These are phyloP conservation scores for Micrastur ruficollis DNA, from an alignment of 2,797 vertebrate genomes.

Conservation along the genomic window DNA sequence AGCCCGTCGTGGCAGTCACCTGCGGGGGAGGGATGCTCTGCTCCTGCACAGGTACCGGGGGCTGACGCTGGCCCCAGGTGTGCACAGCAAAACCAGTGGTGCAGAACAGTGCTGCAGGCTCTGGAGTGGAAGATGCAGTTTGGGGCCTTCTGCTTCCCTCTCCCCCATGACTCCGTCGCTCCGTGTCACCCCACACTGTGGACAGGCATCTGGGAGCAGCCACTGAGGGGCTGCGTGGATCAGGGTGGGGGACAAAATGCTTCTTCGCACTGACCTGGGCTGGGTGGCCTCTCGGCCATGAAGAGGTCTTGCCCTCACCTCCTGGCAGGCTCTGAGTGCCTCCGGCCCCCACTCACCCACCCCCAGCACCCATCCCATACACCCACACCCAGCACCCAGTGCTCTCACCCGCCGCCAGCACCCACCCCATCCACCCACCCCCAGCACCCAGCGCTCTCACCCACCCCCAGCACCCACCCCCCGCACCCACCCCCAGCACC, in stretches of 20 bases:
- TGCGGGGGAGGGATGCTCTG: rapidly evolving
- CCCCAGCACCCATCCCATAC: not conserved
- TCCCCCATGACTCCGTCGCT: not conserved
- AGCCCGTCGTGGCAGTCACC: not conserved
- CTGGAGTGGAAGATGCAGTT: not conserved
- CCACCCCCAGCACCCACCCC: rapidly evolving
- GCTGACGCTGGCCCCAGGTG: rapidly evolving
- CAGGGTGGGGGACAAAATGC: not conserved
- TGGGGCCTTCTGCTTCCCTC: not conserved
- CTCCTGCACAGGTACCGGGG: rapidly evolving
- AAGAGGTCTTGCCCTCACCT: not conserved
- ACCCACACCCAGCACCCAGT: not conserved
- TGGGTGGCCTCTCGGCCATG: rapidly evolving
- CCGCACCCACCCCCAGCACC: no score
- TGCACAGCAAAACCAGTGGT: rapidly evolving
- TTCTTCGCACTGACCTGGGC: not conserved
- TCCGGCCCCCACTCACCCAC: not conserved
- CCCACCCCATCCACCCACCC: no score
- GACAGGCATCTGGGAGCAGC: not conserved
- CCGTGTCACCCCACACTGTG: rapidly evolving
- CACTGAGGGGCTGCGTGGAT: not conserved
- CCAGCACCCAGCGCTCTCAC: rapidly evolving
- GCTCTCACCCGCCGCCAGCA: not conserved
- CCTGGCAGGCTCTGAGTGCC: not conserved
- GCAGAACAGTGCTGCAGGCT: not conserved